Base-by-base conservation (phyloP, 2,797 vertebrate species). In the Erpetoichthys calabaricus region DNA sequence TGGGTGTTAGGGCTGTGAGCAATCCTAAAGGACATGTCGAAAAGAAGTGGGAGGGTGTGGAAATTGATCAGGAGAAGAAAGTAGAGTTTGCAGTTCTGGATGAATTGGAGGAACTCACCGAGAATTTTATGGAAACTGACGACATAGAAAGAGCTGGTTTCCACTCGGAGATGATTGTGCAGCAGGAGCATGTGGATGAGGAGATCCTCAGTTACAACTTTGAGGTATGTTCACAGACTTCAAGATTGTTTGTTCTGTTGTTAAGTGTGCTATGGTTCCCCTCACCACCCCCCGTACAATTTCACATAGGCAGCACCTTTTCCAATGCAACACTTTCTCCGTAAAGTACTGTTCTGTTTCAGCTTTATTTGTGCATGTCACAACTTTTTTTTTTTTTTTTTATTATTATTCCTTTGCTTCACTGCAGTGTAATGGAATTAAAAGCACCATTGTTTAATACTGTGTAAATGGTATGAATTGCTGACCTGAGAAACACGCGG, bases 51-150 rank as follows among this genome's bases (percentile, higher is more conserved):
- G 87, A 90, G 63, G 91, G 94, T 56, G 70, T 76, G 58, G 92
- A 96, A 70, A 69, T 72, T 69, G 92, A 96, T 71, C 75, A 84
- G 75, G 95, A 98, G 79, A 97, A 94, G 75, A 94, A 94, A 86
- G 95, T 99, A 73, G 96, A 98, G 70, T 99, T 91, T 62, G 95
- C 96, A 45, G 96, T 99, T 70, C 82, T 99, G 77, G 95, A 99
- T 77, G 95, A 99, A 75, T 83, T 99, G 82, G 94, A 96, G 74
- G 94, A 97, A 74, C 88, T 91, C 80, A 93, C 89, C 60, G 93
- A 98, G 74, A 96, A 93, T 85, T 90, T 98, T 78, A 76, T 94
- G 83, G 91, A 97, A 75, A 81, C 82, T 62, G 92, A 94, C 10
- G 74, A 86, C 61, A 88, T 86, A 72, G 91, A 91, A 72, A 78